phyloP scores from a whole-genome alignment of 2,797 vertebrate genomes.

The Crossoptilon crossoptilon region DNA sequence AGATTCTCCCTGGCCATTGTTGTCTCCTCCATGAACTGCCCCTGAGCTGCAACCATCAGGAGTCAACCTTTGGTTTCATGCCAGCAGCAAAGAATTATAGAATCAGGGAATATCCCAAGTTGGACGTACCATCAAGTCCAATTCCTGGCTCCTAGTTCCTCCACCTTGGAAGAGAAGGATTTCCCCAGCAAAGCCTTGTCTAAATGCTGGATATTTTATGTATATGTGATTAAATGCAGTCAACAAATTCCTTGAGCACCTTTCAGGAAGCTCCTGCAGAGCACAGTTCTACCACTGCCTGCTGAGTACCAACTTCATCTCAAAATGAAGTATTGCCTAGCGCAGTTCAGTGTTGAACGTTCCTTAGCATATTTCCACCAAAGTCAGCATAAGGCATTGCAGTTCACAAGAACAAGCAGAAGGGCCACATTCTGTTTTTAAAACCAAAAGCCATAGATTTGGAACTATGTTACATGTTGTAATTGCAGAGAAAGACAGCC shows the following conservation, averaged over 20 bases:
- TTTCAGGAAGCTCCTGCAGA: not conserved
- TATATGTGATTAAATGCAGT: not conserved
- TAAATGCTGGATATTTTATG: not conserved
- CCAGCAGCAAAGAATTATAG: not conserved
- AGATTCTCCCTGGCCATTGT: not conserved
- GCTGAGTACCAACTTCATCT: not conserved
- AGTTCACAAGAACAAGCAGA: not conserved
- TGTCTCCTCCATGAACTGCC: not conserved
- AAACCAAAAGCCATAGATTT: not conserved
- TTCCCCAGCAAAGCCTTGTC: not conserved
- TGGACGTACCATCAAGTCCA: not conserved
- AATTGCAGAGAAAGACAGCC: not conserved
- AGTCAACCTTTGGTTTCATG: not conserved
- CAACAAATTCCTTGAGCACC: not conserved
- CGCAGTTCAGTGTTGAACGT: not conserved
- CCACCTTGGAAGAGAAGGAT: not conserved
- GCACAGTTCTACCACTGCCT: not conserved
- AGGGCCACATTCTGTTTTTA: not conserved
- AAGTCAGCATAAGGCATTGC: not conserved
- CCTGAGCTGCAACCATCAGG: fast-evolving
- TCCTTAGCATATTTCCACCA: not conserved
- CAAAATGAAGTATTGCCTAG: fast-evolving
- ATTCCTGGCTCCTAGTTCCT: not conserved
- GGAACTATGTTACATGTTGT: not conserved
- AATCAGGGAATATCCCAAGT: not conserved